These are phyloP conservation scores for Anodontia alba DNA, from an alignment of 2,888 invertebrate genomes.

Conservation along the genomic window DNA sequence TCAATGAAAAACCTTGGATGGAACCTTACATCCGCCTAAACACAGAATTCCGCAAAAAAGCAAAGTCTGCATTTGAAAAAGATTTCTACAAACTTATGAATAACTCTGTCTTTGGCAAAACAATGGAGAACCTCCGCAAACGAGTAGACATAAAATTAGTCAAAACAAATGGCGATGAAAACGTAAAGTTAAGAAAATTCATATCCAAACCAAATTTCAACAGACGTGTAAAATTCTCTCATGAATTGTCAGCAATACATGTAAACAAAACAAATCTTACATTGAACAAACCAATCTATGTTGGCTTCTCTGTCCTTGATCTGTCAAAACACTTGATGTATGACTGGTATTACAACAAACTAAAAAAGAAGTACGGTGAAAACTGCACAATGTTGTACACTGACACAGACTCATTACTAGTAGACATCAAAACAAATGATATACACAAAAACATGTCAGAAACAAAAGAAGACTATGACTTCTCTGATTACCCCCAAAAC, in stretches of 20 bases:
- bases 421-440: slow-evolving; percentile 78
- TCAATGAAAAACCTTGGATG: slow-evolving; percentile 77
- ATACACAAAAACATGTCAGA: slow-evolving; percentile 79
- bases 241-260: slow-evolving; percentile 37
- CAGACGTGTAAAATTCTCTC: slow-evolving; percentile 38
- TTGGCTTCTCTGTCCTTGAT: slow-evolving; percentile 39
- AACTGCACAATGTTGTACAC: slow-evolving; percentile 48
- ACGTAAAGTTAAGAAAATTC: slow-evolving; percentile 31
- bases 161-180: slow-evolving; percentile 31
- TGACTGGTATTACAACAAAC: slow-evolving; percentile 79
- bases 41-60: slow-evolving; percentile 67
- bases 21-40: slow-evolving; percentile 79
- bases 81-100: slow-evolving; percentile 69
- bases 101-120: slow-evolving; percentile 38
- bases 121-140: slow-evolving; percentile 35
- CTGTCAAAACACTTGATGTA: slow-evolving; percentile 48
- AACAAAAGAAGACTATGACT: slow-evolving; percentile 43
- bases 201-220: slow-evolving; percentile 34
- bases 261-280: slow-evolving; percentile 44
- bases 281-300: slow-evolving; percentile 51
- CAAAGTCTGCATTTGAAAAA: slow-evolving; percentile 80
- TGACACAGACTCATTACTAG: slow-evolving; percentile 75
- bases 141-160: slow-evolving; percentile 39
- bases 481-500: slow-evolving; percentile 43
- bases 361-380: slow-evolving; percentile 73